Evolutionary conservation across 2,888 invertebrate genomes (phyloP).

Genomic region (Vandiemenella viatica): DNA sequence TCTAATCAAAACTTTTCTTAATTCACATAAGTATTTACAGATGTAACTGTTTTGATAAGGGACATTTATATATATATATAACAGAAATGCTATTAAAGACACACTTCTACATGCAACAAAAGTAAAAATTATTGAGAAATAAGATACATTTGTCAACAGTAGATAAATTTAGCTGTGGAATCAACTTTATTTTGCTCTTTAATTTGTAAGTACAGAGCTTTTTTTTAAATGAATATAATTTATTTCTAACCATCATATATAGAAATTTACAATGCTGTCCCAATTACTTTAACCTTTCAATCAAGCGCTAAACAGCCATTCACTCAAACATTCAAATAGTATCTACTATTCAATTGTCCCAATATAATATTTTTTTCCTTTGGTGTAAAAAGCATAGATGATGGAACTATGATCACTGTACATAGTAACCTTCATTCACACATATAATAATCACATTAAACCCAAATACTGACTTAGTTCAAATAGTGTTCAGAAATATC

Average conservation of each 20-base stretch:
- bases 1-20: too few species aligned
- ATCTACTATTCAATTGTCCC: slow-evolving; percentile 5
- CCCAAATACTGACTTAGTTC: slow-evolving; percentile 12
- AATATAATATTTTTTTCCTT: slow-evolving; percentile 10
- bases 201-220: slow-evolving; percentile 12
- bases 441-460: slow-evolving; percentile 8
- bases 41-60: too few species aligned
- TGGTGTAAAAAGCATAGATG: slow-evolving; percentile 12
- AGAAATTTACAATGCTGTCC: slow-evolving; percentile 9
- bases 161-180: too few species aligned
- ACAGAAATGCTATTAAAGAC: too few species aligned
- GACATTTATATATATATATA: too few species aligned
- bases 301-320: slow-evolving; percentile 6
- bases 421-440: slow-evolving; percentile 2
- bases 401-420: slow-evolving; percentile 1
- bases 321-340: too few species aligned
- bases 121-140: neutral
- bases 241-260: slow-evolving; percentile 10
- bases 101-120: too few species aligned
- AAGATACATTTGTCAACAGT: too few species aligned
- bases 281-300: slow-evolving; percentile 7
- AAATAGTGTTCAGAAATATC: slow-evolving; percentile 5
- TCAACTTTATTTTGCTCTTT: slow-evolving; percentile 11
- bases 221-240: slow-evolving; percentile 4
- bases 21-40: too few species aligned